These are phyloP conservation scores for Pygmarrhopalites habei DNA, from an alignment of 1,140 invertebrate species.

Conservation along the genomic window DNA sequence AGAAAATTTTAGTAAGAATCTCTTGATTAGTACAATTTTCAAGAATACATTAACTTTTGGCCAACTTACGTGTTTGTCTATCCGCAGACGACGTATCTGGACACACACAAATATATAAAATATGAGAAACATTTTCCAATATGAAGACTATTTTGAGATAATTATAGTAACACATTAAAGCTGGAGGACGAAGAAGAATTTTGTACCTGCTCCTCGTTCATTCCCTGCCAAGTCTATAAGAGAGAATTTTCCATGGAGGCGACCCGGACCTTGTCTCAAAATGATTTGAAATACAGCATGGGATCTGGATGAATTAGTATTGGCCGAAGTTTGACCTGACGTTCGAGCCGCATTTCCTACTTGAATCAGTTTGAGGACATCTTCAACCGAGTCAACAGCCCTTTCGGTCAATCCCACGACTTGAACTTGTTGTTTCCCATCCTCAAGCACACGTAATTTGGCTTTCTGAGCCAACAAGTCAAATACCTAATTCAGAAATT, in stretches of 20 bases:
- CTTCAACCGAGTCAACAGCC: constrained; percentile 72
- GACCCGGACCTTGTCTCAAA: constrained; percentile 52
- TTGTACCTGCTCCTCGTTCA: constrained; percentile 96
- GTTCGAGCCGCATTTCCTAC: constrained; percentile 73
- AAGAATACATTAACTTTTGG: too few relatives aligned
- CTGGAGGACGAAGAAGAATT: too few relatives aligned
- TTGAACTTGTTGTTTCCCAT: constrained; percentile 58
- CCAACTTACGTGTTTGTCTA: constrained; percentile 73
- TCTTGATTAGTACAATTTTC: too few relatives aligned
- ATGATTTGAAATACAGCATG: constrained; percentile 76
- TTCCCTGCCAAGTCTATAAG: constrained; percentile 98
- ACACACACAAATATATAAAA: too few relatives aligned
- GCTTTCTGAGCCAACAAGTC: constrained; percentile 92
- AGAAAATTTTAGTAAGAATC: too few relatives aligned
- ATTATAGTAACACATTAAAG: too few relatives aligned
- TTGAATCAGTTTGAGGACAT: constrained; percentile 80
- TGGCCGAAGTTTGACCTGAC: constrained; percentile 87
- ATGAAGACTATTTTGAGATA: too few relatives aligned
- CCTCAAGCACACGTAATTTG: constrained; percentile 84
- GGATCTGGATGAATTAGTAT: constrained; percentile 86
- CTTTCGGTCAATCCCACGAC: constrained; percentile 88
- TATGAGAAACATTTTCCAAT: too few relatives aligned
- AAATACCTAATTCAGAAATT: too few relatives aligned
- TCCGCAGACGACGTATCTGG: constrained; percentile 94
- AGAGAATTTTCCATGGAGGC: constrained; percentile 93